phyloP scores from a whole-genome alignment of 1,140 invertebrate genomes.

The Rhyacophila brunnea region DNA sequence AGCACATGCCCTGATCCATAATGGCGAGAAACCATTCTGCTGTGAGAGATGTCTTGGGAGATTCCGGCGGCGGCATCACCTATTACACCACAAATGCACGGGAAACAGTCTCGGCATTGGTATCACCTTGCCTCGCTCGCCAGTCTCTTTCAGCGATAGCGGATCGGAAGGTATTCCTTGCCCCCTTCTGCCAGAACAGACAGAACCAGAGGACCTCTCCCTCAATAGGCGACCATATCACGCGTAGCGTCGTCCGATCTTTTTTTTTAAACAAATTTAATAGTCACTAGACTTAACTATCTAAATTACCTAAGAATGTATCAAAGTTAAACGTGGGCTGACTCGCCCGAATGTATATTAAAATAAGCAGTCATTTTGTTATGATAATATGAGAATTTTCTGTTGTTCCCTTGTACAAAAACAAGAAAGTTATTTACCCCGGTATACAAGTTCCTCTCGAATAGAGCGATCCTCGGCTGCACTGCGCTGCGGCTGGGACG shows the following conservation, averaged over 20 bases:
- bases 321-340: neutral
- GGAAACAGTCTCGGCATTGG: constrained; percentile 29
- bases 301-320: neutral
- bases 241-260: constrained; percentile 6
- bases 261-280: neutral
- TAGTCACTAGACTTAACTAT: neutral
- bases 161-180: constrained; percentile 39
- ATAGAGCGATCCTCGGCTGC: constrained; percentile 41
- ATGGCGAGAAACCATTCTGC: constrained; percentile 84
- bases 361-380: constrained; percentile 11
- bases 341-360: constrained; percentile 13
- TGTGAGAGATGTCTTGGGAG: constrained; percentile 73
- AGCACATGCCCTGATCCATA: constrained; percentile 85
- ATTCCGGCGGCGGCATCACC: constrained; percentile 80
- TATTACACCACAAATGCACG: constrained; percentile 82
- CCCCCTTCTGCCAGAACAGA: constrained; percentile 71
- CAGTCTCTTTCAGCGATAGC: constrained; percentile 43
- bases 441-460: constrained; percentile 58
- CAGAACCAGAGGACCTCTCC: constrained; percentile 81
- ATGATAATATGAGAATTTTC: constrained; percentile 2
- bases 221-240: constrained; percentile 41
- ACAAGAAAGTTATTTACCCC: constrained; percentile 34
- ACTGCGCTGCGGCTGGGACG: constrained; percentile 30
- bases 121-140: constrained; percentile 45
- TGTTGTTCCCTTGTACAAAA: constrained; percentile 32